Base-by-base conservation (phyloP, 2,888 invertebrate genomes). In the Conus canariensis region DNA sequence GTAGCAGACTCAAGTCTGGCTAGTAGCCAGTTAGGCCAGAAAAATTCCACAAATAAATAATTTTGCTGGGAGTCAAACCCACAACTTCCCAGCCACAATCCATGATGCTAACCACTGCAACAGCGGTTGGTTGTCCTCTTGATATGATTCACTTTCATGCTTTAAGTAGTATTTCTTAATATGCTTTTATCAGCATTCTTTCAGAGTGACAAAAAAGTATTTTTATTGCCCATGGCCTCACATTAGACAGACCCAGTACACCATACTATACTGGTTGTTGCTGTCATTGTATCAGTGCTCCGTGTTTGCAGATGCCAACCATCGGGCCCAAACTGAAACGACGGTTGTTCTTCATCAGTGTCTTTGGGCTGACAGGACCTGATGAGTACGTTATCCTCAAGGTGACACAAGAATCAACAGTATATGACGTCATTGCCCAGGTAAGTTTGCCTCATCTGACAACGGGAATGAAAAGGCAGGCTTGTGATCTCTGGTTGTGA, bases 351-450 rank as follows among this genome's bases (percentile, higher is more conserved):
- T 98, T 99, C 97, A 97, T 99, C 1, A 98, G 98, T 95, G 98
- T 99, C 1, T 98, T 98, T 95, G 98, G 98, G 14, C 98, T 99
- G 30, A 95, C 96, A 30, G 97, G 98, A 3, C 98, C 98, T 91
- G 99, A 99, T 95, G 98, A 98, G 0, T 98, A 98, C 95, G 98
- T 98, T 0, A 98, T 98, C 91, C 96, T 99, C 89, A 98, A 98
- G 96, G 98, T 99, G 8, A 98, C 99, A 0, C 98, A 98, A 94
- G 98, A 98, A 92, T 98, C 98, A 83, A 98, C 98, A 0, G 98
- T 98, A 0, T 98, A 98, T 94, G 98, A 98, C 96, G 98, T 98
- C 64, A 97, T 98, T 92, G 95, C 97, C 25, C 97, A 98, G 95
- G 96, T 96, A 92, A 90, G 91, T 30, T 19, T 22, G 70, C 16